These are phyloP conservation scores for Molanna angustata DNA, from an alignment of 2,888 invertebrate genomes.

Conservation along the genomic window DNA sequence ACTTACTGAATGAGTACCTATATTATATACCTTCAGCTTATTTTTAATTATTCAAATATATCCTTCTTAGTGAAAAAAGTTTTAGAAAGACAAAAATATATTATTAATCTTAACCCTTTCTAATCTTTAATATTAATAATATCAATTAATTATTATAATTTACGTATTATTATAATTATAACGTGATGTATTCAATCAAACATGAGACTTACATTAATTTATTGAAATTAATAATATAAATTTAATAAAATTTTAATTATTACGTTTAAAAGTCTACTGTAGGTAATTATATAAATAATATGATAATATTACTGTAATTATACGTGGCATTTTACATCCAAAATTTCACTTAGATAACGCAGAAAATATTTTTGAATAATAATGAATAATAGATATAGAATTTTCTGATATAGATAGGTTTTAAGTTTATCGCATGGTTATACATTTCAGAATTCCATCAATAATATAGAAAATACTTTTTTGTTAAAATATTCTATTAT, in stretches of 20 bases:
- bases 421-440: not conserved
- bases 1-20: constrained; percentile 27
- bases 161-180: too few relatives aligned
- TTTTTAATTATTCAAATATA: constrained; percentile 22
- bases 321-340: constrained; percentile 12
- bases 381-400: constrained; percentile 15
- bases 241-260: constrained; percentile 17
- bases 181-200: constrained; percentile 31
- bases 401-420: not conserved
- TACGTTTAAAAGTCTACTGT: constrained; percentile 7
- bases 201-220: constrained; percentile 28
- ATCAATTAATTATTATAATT: too few relatives aligned
- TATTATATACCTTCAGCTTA: constrained; percentile 24
- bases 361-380: constrained; percentile 27
- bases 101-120: constrained; percentile 27
- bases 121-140: constrained; percentile 18
- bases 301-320: constrained; percentile 7
- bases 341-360: constrained; percentile 21
- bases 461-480: not conserved
- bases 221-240: constrained; percentile 18
- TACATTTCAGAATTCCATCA: not conserved
- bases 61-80: constrained; percentile 23
- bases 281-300: constrained; percentile 9
- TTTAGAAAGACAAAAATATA: constrained; percentile 23
- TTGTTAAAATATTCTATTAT: too few relatives aligned